Conservation (phyloP, 2,888 invertebrate species). For the Ametastegia equiseti region DNA sequence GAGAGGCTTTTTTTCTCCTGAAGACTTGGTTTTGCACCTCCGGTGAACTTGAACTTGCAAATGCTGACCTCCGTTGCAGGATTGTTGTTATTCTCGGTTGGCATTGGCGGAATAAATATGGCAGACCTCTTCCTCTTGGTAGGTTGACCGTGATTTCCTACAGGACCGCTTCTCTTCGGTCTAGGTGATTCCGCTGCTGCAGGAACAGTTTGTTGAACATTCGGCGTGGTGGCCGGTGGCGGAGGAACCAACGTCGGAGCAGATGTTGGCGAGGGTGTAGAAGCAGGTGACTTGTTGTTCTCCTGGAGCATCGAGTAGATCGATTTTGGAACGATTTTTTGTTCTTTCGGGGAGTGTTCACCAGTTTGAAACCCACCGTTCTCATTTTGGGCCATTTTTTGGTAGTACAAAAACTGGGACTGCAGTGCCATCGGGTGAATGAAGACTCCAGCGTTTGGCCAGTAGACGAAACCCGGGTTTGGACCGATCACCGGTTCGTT, state of each 20-base stretch:
- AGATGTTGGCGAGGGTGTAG: slow-evolving; percentile 70
- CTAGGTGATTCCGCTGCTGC: slow-evolving; percentile 67
- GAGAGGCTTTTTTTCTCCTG: slow-evolving; percentile 96
- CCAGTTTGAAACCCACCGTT: slow-evolving; percentile 72
- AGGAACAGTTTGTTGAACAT: slow-evolving; percentile 55
- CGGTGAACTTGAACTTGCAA: slow-evolving; percentile 95
- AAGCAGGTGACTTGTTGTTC: slow-evolving; percentile 61
- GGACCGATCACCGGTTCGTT: slow-evolving; percentile 68
- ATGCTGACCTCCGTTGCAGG: slow-evolving; percentile 92
- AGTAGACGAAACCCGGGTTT: slow-evolving; percentile 81
- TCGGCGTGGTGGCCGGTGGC: slow-evolving; percentile 70
- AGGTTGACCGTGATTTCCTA: slow-evolving; percentile 72
- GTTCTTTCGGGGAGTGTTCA: slow-evolving; percentile 62
- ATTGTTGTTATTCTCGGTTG: slow-evolving; percentile 84
- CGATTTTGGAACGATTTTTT: slow-evolving; percentile 74
- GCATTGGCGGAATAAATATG: slow-evolving; percentile 90
- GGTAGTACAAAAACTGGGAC: slow-evolving; percentile 86
- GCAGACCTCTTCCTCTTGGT: slow-evolving; percentile 89
- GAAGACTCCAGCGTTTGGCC: slow-evolving; percentile 85
- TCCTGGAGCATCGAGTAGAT: slow-evolving; percentile 72
- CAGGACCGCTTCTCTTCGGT: slow-evolving; percentile 76
- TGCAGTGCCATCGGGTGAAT: slow-evolving; percentile 87
- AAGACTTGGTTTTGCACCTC: slow-evolving; percentile 91
- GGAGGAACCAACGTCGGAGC: slow-evolving; percentile 66
- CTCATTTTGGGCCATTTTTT: slow-evolving; percentile 82